These are phyloP conservation scores for Eupelmus urozonus DNA, from an alignment of 2,888 invertebrate species.

Conservation along the genomic window DNA sequence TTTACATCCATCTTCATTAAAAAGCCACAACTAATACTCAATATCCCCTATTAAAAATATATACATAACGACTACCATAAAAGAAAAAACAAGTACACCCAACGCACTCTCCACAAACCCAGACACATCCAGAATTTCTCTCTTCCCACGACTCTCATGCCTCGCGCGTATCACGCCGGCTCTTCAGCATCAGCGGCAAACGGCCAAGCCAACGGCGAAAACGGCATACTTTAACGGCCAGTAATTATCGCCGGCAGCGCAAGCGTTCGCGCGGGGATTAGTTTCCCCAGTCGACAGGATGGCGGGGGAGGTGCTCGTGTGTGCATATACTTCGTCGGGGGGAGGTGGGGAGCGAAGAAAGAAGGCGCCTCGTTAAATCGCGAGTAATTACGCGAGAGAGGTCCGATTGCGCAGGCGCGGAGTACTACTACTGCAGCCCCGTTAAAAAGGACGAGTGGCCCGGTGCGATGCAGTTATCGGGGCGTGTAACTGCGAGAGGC, in stretches of 20 bases:
- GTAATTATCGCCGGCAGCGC: slow-evolving; percentile 54
- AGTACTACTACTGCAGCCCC: neutral
- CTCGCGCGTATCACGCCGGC: neutral
- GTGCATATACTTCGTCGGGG: neutral
- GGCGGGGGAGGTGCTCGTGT: neutral
- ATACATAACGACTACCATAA: no score
- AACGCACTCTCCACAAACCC: no score
- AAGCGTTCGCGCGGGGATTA: slow-evolving; percentile 10
- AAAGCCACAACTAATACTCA: no score
- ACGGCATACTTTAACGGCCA: slow-evolving; percentile 34
- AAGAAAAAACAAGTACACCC: no score
- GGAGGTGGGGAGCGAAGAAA: neutral
- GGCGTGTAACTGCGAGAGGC: no score
- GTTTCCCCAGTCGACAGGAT: slow-evolving; percentile 7
- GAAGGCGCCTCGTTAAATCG: slow-evolving; percentile 46
- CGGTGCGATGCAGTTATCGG: no score
- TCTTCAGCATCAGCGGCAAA: neutral
- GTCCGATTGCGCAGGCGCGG: slow-evolving; percentile 5
- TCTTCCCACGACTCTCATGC: no score
- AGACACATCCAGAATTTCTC: no score
- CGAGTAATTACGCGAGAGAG: slow-evolving; percentile 43
- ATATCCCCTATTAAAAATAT: no score
- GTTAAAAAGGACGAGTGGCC: slow-evolving; percentile 7
- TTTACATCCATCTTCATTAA: no score
- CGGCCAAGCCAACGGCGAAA: neutral